These are phyloP conservation scores for Gymnopithys bicolor DNA, from an alignment of 2,797 vertebrate genomes.

Conservation along the genomic window DNA sequence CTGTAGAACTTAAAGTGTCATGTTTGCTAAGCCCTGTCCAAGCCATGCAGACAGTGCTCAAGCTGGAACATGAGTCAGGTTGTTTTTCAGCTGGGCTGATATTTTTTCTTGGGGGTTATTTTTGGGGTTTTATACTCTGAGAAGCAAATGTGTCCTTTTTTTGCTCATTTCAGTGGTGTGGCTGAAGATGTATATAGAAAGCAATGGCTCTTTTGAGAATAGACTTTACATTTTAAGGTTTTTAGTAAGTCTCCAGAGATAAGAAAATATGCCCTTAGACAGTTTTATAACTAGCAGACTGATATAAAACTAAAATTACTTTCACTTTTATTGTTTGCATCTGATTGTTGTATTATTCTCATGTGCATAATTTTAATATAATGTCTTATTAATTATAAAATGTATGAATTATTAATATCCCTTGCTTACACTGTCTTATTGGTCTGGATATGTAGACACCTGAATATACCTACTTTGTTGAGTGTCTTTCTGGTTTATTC, in stretches of 20 bases:
- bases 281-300: neutral
- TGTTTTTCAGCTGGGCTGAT: neutral
- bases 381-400: neutral
- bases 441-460: neutral
- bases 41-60: fast-evolving
- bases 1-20: neutral
- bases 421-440: neutral
- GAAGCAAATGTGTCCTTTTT: neutral
- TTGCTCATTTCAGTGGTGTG: neutral
- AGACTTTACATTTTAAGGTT: neutral
- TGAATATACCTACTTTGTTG: neutral
- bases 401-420: neutral
- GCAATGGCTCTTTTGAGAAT: neutral
- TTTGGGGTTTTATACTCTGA: neutral
- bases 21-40: neutral
- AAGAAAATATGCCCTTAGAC: neutral
- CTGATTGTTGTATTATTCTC: neutral
- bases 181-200: neutral
- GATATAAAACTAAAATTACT: neutral
- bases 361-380: neutral
- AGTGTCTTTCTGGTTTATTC: neutral
- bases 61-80: neutral
- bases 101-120: neutral
- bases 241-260: neutral
- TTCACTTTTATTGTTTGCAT: neutral